Evolutionary conservation across 2,888 invertebrate species (phyloP), one percentile per base, ranked within the genome.

Genomic region (Hypercompe scribonia): DNA sequence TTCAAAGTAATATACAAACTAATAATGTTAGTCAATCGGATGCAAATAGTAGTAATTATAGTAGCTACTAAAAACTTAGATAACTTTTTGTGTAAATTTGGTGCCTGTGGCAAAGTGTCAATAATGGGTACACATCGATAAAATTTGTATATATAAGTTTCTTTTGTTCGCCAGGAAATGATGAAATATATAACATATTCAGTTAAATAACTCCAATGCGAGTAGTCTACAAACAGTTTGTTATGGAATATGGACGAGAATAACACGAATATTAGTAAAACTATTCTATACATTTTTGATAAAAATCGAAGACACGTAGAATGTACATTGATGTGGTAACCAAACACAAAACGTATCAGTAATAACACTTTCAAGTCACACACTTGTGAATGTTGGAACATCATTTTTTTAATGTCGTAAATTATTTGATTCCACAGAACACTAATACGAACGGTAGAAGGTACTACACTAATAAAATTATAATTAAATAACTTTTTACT

Each of bases 111-210:
- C 28, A 70, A 65, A 36, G 34, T 54, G 36, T 70, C 70, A 36
- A 65, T 70, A 42, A 42, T 50, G 13, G n/a, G 1, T 46, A 68
- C 28, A 8, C 46, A 28, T 42, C n/a, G 1, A 5, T 66, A 71
- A 28, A 71, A 71, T 61, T 28, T 2, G 28, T 24, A n/a, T 4
- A 72, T 34, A 21, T 42, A 72, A 31, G 33, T 34, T 46, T 72
- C 67, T 1, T 67, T 67, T 15, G 66, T 42, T 18, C 24, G 28
- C 66, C 65, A 65, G 15, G 67, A 72, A 31, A 68, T 46, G 1
- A 42, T 28, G 13, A 66, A 24, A 68, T 64, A 67, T 2, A 61
- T 24, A 7, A 36, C 13, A 50, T 68, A 68, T 68, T 72, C 72
- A 1, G 18, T 10, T 3, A 33, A 21, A 28, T 42, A 36, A 36